These are phyloP conservation scores for Leucoptera coffeella DNA, from an alignment of 2,888 invertebrate genomes.

Conservation along the genomic window DNA sequence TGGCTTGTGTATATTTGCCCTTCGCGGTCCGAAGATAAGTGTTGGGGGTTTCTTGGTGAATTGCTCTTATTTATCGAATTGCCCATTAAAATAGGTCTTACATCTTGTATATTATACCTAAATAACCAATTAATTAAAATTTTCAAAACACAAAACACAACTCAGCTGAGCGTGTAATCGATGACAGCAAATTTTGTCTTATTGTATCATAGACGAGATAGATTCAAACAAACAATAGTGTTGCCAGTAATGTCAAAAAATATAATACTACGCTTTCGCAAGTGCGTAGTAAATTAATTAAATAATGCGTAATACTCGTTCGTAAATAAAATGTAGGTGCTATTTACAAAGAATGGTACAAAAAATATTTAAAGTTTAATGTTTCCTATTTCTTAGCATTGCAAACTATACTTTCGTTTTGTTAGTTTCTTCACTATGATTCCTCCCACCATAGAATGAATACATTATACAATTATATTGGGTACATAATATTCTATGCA, in stretches of 20 bases:
- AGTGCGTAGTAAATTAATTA: too few species aligned
- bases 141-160: constrained; percentile 9
- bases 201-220: constrained; percentile 9
- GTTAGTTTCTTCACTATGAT: too few species aligned
- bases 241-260: too few species aligned
- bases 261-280: too few species aligned
- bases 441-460: too few species aligned
- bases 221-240: background rate
- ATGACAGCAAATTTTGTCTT: constrained; percentile 9
- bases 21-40: constrained; percentile 24
- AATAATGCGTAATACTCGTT: too few species aligned
- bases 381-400: background rate
- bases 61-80: constrained; percentile 31
- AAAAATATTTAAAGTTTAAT: background rate
- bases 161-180: too few species aligned
- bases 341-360: too few species aligned
- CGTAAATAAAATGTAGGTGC: too few species aligned
- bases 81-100: constrained; percentile 27
- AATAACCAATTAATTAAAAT: constrained; percentile 10
- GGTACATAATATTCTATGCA: too few species aligned
- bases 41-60: constrained; percentile 17
- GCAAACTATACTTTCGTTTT: background rate
- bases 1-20: constrained; percentile 38
- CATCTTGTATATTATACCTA: constrained; percentile 9
- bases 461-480: too few species aligned